Base-by-base conservation (phyloP, 2,797 vertebrate species). In the Rhynchotus rufescens region DNA sequence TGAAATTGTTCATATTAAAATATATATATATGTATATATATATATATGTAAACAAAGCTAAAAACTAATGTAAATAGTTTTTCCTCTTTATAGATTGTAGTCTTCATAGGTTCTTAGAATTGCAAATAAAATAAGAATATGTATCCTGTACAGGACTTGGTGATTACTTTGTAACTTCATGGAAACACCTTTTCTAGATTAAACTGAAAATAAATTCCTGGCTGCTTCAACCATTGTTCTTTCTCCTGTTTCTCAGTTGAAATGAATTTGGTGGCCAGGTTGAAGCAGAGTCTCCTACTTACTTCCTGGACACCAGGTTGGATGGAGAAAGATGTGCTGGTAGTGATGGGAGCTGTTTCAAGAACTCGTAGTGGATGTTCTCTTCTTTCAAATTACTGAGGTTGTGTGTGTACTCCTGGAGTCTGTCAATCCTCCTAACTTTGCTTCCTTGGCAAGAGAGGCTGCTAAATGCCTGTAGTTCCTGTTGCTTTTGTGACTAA, bases 141-240 rank as follows among this genome's bases (percentile, higher is more conserved):
- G 5, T 61, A 11, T 83, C 34, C 84, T 88, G 51, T 76, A 88
- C n/a, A 68, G 40, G 54, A 74, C 71, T 80, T 78, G 38, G 8
- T 34, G 28, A 38, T 75, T 67, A 51, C 83, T 76, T 77, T 90
- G 34, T 89, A 72, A 32, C 13, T 71, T 88, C 56, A 64, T 61
- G 34, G 57, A 88, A 95, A 96, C 10, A 83, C 16, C 36, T 73
- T 56, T 75, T 74, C 34, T 62, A 80, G 12, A 40, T 90, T 67
- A 64, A 79, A 69, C 15, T 71, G 54, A 69, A 66, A 60, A 32
- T 72, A 66, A 66, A 16, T 45, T 52, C 67, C 28, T 22, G 23
- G 44, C 44, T 84, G 4, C 62, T 89, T 91, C 17, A 72, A 3
- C 20, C 47, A 57, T 61, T 69, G 86, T 54, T 38, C 28, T 79